A percentile compares a stretch with the other conserved stretches of the same genome.
Evolutionary conservation across 1,140 invertebrate genomes (phyloP).

Genomic region (Hydropsyche tenuis): DNA sequence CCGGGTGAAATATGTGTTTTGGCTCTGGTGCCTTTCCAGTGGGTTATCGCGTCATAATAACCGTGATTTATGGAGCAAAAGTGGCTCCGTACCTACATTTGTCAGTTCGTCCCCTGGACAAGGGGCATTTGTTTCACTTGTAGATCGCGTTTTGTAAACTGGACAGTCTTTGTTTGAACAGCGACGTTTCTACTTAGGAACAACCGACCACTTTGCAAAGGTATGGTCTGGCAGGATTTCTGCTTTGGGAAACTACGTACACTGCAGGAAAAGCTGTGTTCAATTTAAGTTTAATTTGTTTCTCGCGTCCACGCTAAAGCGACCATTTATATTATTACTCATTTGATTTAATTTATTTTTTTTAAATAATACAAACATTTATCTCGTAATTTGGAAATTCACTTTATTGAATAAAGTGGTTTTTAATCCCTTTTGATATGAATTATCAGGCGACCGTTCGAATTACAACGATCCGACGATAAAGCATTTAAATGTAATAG

Average conservation of each 20-base stretch:
- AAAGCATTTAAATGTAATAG: slow-evolving; percentile 47
- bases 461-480: slow-evolving; percentile 22
- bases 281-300: no score
- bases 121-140: slow-evolving; percentile 37
- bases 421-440: background rate
- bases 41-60: slow-evolving; percentile 48
- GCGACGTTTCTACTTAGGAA: no score
- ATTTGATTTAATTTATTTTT: background rate
- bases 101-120: slow-evolving; percentile 30
- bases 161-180: slow-evolving; percentile 15
- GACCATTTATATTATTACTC: no score
- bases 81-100: slow-evolving; percentile 38
- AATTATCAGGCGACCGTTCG: background rate
- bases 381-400: no score
- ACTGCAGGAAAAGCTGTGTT: no score
- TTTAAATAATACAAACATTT: background rate
- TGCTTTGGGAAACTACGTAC: no score
- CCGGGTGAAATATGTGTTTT: slow-evolving; percentile 41
- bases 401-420: no score
- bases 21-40: slow-evolving; percentile 42
- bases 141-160: slow-evolving; percentile 7
- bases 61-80: slow-evolving; percentile 45
- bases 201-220: no score
- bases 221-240: no score
- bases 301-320: no score